phyloP scores from a whole-genome alignment of 2,113 vertebrate genomes.

The Oenanthe melanoleuca region DNA sequence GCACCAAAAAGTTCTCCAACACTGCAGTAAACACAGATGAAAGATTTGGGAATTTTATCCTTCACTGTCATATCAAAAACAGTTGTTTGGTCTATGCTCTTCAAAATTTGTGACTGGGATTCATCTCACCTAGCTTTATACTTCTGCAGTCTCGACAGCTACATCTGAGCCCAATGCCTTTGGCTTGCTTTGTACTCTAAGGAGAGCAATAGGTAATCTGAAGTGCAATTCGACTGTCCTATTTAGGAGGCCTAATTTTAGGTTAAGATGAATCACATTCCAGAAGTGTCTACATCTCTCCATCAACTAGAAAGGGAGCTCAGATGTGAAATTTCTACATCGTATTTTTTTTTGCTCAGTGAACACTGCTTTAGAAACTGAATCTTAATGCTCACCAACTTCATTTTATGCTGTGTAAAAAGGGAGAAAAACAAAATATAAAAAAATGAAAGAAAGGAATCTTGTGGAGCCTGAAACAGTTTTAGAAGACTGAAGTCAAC shows the following conservation, averaged over 20 bases:
- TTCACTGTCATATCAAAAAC: neutral
- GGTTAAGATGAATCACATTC: constrained; percentile 65
- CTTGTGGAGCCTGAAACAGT: neutral
- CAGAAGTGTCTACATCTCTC: constrained; percentile 30
- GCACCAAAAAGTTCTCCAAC: neutral
- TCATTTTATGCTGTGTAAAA: constrained; percentile 3
- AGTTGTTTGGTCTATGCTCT: neutral
- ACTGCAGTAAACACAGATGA: neutral
- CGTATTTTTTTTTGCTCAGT: constrained; percentile 26
- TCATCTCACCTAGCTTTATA: neutral
- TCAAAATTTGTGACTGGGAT: neutral
- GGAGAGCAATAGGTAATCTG: constrained; percentile 42
- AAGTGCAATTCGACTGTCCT: constrained; percentile 32
- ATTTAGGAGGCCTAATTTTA: constrained; percentile 65
- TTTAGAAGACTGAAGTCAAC: neutral
- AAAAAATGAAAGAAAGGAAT: neutral
- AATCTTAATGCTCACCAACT: constrained; percentile 3
- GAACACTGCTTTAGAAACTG: neutral
- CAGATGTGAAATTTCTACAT: constrained; percentile 29
- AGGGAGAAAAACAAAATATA: neutral
- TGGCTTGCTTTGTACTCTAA: constrained; percentile 12
- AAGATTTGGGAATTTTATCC: neutral
- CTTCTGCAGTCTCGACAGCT: neutral
- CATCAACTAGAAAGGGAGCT: constrained; percentile 23
- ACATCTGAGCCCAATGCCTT: neutral